Conservation (phyloP, 2,113 vertebrate genomes). For the Notarius lentiginosus region DNA sequence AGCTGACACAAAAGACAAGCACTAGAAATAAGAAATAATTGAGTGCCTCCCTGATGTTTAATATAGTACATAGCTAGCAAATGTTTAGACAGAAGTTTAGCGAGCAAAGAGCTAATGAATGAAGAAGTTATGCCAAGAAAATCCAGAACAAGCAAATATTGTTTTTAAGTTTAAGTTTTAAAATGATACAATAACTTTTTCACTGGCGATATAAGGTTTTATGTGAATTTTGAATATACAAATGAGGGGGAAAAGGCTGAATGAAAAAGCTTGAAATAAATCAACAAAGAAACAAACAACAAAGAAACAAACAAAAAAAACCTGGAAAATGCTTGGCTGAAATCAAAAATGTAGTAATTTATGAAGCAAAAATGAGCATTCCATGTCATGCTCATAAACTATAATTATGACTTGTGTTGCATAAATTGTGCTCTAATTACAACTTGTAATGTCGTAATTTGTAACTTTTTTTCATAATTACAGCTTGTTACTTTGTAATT, state of each 20-base stretch:
- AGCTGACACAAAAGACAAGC: not conserved
- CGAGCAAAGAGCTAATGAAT: not conserved
- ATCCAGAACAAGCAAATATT: not conserved
- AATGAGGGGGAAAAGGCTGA: not conserved
- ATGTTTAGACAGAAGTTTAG: not conserved
- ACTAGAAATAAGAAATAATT: not conserved
- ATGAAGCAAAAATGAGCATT: too few species aligned
- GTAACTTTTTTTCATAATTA: too few species aligned
- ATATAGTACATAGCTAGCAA: not conserved
- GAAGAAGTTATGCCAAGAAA: not conserved
- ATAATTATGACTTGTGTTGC: too few species aligned
- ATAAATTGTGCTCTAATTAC: too few species aligned
- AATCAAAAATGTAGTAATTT: too few species aligned
- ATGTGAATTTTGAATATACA: not conserved
- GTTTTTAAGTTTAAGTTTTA: not conserved
- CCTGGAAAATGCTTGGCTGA: not conserved
- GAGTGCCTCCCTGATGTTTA: not conserved
- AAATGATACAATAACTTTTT: not conserved
- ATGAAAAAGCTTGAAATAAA: not conserved
- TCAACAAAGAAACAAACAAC: not conserved
- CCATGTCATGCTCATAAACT: too few species aligned
- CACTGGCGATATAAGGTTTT: not conserved
- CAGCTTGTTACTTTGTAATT: too few species aligned
- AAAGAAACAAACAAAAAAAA: not conserved
- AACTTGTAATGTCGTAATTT: too few species aligned